phyloP scores from a whole-genome alignment of 2,113 vertebrate genomes.

The Tragelaphus imberbis region DNA sequence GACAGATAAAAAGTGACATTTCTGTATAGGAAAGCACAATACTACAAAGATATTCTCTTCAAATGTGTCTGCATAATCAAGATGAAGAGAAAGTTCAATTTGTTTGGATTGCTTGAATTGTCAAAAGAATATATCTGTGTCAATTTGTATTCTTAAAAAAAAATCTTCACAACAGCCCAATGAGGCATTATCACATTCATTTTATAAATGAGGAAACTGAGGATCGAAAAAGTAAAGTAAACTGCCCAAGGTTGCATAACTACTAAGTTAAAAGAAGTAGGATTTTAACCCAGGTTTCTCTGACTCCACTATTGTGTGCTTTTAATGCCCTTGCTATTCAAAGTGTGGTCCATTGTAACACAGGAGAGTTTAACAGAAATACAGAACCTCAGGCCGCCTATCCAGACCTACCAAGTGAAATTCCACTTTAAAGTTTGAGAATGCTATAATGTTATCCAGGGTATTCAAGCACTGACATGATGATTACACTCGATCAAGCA shows the following conservation, averaged over 20 bases:
- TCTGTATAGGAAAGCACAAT: not conserved
- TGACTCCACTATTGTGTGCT: not conserved
- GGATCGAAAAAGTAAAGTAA: not conserved
- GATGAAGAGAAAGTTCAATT: conserved; percentile 2
- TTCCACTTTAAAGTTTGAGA: not conserved
- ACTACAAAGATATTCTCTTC: not conserved
- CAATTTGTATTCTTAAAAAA: not conserved
- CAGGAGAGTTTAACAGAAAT: not conserved
- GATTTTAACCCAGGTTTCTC: not conserved
- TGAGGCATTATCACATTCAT: not conserved
- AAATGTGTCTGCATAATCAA: not conserved
- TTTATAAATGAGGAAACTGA: conserved; percentile 21
- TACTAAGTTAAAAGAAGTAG: not conserved
- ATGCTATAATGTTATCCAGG: not conserved
- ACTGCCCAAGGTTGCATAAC: not conserved
- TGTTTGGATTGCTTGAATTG: not conserved
- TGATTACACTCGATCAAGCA: not conserved
- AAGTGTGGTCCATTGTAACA: not conserved
- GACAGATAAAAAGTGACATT: not conserved
- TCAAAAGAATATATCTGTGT: not conserved
- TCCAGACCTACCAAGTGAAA: not conserved
- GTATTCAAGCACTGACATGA: not conserved
- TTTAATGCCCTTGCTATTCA: not conserved
- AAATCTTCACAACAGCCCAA: not conserved
- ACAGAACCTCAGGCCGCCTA: not conserved